Base-by-base conservation (phyloP, 2,797 vertebrate genomes). In the Chiropotes sagulatus region DNA sequence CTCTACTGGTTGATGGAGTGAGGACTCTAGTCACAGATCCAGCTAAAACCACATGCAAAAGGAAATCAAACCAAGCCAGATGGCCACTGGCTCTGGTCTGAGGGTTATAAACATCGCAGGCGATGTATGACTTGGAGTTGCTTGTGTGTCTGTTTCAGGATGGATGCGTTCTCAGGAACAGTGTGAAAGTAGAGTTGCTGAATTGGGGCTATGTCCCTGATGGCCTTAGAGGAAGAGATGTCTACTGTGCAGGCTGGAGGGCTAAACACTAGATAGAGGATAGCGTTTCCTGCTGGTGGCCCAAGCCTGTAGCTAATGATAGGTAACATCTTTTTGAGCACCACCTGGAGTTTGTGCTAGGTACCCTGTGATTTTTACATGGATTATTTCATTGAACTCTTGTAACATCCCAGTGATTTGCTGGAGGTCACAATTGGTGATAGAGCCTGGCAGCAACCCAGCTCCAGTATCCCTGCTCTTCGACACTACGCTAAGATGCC, bases 71-170 rank as follows among this genome's bases (percentile, higher is more conserved):
- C n/a, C 78, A 81, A 58, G 57, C 72, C 82, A 57, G 4, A 15
- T 48, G 52, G 30, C 80, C 33, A 2, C 5, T 87, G 92, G 64
- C 76, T 86, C 2, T 36, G 20, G 75, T 86, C 52, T 83, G 0
- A 2, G 83, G 5, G 8, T 72, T 48, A 4, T 79, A 85, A 88
- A 57, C 58, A 22, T 79, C 52, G 52, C 46, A 58, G 41, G 70
- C 90, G 46, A 57, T 80, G n/a, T 81, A 5, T 96, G 96, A 96
- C 75, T 39, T 95, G 85, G 93, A 58, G 36, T 41, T 90, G 24
- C 33, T 67, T 33, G 10, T 52, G 44, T 76, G 11, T 89, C 54
- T 87, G 0, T 93, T 83, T 86, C 46, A 52, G 54, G 46, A 90
- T 46, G 1, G 12, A 24, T 39, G 22, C 7, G 6, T 52, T 73